Base-by-base conservation (phyloP, 1,140 invertebrate species). In the Theocolax elegans region DNA sequence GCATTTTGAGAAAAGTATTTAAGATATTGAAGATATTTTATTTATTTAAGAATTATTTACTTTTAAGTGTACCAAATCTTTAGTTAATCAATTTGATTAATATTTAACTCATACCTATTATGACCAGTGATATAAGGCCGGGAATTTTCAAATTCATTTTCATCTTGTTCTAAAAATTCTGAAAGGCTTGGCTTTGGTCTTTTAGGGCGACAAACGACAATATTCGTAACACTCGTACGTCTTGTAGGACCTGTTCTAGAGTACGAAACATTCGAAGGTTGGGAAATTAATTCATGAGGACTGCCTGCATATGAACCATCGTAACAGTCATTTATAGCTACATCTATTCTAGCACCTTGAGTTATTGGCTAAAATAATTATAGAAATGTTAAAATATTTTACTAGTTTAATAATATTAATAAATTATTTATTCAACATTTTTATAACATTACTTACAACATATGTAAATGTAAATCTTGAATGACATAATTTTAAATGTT, bases 261-360 rank as follows among this genome's bases (percentile, higher is more conserved):
- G 75, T 90, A 91, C 17, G 90, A 87, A 74, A 85, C 88, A 27
- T 83, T 89, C 79, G 82, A 91, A 71, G 89, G 93, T 79, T 87
- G 90, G 70, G 89, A 92, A 81, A 93, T 91, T 51, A 97, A 86
- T 85, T 97, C 95, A 79, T 97, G 95, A 1, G 96, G 95, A 65
- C 95, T 96, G n/a, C 97, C 96, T 17, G 93, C 91, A 81, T 98
- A 98, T 0, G 96, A 97, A 0, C 96, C 96, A 86, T 99, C 96
- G 82, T 97, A 98, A 44, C 92, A 87, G 79, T 98, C 95, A 85
- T 98, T 98, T 67, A 98, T 94, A 0, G 95, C 94, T 12, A 98
- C 96, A 85, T 98, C 96, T 72, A 99, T 96, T 73, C 94, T 87
- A 46, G 94, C 94, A 69, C 95, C 95, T 81, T 92, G 91, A 1